phyloP scores from a whole-genome alignment of 2,113 vertebrate genomes.

The Amblyornis subalaris region DNA sequence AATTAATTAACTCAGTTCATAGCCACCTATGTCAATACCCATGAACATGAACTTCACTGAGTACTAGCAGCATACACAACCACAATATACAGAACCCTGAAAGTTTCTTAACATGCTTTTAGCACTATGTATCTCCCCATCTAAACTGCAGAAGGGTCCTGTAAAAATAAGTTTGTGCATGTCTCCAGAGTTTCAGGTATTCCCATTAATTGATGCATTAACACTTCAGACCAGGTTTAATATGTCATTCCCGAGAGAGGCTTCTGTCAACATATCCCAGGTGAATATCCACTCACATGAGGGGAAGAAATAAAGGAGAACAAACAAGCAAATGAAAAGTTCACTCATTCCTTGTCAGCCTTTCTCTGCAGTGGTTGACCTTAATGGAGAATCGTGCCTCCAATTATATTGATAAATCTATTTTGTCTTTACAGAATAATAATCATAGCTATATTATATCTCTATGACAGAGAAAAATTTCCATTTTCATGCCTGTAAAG shows the following conservation, averaged over 20 bases:
- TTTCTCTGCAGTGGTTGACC: slow-evolving; percentile 26
- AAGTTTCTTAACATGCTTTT: background rate
- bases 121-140: background rate
- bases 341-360: slow-evolving; percentile 42
- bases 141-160: background rate
- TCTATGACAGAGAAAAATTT: slow-evolving; percentile 42
- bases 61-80: background rate
- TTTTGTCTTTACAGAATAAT: slow-evolving; percentile 63
- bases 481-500: slow-evolving; percentile 57
- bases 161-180: background rate
- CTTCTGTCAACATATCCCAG: background rate
- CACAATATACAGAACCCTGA: background rate
- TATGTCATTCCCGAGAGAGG: background rate
- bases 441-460: slow-evolving; percentile 60
- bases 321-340: slow-evolving; percentile 38
- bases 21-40: background rate
- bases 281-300: background rate
- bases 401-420: slow-evolving; percentile 69
- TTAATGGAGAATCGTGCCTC: slow-evolving; percentile 54
- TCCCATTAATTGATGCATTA: slow-evolving; percentile 21
- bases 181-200: background rate
- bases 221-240: slow-evolving; percentile 24
- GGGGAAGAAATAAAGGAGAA: background rate
- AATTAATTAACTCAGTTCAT: background rate
- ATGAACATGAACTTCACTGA: background rate